phyloP scores from a whole-genome alignment of 37 sponge, comb jelly and placozoan genomes.

The Petrosia ficiformis region DNA sequence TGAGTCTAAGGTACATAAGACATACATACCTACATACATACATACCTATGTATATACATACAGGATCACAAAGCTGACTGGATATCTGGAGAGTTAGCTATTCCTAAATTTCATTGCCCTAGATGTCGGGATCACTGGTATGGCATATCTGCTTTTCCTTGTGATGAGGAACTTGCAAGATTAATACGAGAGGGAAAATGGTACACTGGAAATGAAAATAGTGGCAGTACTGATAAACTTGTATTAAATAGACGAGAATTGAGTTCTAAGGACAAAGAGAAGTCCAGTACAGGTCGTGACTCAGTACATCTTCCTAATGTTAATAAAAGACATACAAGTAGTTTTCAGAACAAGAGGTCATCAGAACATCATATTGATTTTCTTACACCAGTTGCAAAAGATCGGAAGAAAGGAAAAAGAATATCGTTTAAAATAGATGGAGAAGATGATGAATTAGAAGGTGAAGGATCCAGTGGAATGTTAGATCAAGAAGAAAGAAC shows the following conservation, averaged over 20 bases:
- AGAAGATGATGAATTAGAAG: background rate
- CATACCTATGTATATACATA: background rate
- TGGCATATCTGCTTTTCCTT: conserved; percentile 62
- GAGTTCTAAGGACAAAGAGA: background rate
- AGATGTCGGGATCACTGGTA: conserved; percentile 88
- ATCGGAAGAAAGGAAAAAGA: conserved; percentile 25
- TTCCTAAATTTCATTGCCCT: conserved; percentile 77
- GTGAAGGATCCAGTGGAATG: background rate
- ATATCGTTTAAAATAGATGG: conserved; percentile 57
- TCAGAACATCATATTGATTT: background rate
- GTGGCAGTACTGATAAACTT: background rate
- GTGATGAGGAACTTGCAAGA: conserved; percentile 76
- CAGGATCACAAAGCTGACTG: conserved; percentile 43
- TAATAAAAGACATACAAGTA: background rate
- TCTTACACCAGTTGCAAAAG: background rate
- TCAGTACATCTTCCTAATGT: background rate
- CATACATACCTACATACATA: too few species aligned
- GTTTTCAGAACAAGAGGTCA: background rate
- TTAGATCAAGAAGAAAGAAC: background rate
- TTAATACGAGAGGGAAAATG: conserved; percentile 68
- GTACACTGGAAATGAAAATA: conserved; percentile 34
- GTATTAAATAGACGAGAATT: background rate
- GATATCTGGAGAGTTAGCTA: conserved; percentile 61
- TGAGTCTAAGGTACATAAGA: conserved; percentile 44
- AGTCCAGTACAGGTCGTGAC: background rate